Evolutionary conservation across 2,888 invertebrate genomes (phyloP).

Genomic region (Parochlus steinenii): DNA sequence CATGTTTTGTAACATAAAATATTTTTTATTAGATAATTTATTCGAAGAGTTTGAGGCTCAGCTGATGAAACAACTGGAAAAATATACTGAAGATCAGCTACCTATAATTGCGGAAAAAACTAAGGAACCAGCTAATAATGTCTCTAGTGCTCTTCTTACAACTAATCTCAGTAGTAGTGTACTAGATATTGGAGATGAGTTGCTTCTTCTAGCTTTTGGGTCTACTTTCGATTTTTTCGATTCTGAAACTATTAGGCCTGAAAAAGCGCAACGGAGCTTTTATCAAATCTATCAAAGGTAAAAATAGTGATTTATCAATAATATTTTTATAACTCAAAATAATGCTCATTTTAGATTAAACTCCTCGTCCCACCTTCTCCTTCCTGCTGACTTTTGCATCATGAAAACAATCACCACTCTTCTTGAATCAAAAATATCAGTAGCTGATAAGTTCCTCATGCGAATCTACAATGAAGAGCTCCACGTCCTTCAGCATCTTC

Average conservation of each 20-base stretch:
- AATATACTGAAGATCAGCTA: no score
- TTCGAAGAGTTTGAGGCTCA: no score
- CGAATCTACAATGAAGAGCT: slow-evolving; percentile 32
- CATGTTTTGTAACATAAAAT: no score
- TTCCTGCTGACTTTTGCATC: slow-evolving; percentile 6
- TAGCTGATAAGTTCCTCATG: slow-evolving; percentile 33
- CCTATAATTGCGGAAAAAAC: no score
- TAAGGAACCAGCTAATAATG: neutral
- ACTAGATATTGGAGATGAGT: slow-evolving; percentile 1
- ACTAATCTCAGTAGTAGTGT: slow-evolving; percentile 2
- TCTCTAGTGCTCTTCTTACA: neutral
- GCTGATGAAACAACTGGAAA: no score
- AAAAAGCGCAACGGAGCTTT: no score
- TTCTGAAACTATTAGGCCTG: no score
- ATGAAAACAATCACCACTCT: neutral
- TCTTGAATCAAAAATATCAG: slow-evolving; percentile 16
- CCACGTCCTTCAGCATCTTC: slow-evolving; percentile 30
- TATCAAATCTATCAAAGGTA: no score
- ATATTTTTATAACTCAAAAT: no score
- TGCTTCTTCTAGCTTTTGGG: slow-evolving; percentile 2
- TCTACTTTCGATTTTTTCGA: slow-evolving; percentile 2
- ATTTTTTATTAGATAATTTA: no score
- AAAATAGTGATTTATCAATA: no score
- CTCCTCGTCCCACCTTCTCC: neutral
- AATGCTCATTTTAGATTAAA: no score